Evolutionary conservation across 2,113 vertebrate genomes (phyloP).

Genomic region (Sebastes schlegelii): DNA sequence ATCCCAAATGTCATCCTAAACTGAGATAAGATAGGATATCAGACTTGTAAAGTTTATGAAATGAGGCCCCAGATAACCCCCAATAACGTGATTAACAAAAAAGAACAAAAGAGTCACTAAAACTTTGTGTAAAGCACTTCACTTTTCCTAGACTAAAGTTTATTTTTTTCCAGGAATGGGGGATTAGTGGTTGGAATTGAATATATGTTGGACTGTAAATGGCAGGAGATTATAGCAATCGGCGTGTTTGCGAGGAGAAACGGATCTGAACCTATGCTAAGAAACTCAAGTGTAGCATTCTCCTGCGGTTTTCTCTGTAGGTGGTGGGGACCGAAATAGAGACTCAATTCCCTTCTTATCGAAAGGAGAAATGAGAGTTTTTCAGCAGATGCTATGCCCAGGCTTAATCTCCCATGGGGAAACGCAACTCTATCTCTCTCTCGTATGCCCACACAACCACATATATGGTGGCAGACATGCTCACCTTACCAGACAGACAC

Average conservation of each 20-base stretch:
- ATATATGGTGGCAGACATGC: slow-evolving; percentile 46
- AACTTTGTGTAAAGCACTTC: too few species aligned
- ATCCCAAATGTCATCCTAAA: too few species aligned
- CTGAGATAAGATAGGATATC: too few species aligned
- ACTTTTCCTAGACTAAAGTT: too few species aligned
- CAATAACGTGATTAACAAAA: too few species aligned
- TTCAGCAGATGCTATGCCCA: slow-evolving; percentile 64
- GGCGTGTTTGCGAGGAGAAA: slow-evolving; percentile 48
- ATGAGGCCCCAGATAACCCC: too few species aligned
- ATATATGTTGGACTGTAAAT: slow-evolving; percentile 45
- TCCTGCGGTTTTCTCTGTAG: slow-evolving; percentile 67
- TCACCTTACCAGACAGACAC: slow-evolving; percentile 66
- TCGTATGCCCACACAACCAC: slow-evolving; percentile 45
- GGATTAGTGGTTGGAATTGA: slow-evolving; percentile 45
- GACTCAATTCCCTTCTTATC: slow-evolving; percentile 75
- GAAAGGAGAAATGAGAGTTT: slow-evolving; percentile 71
- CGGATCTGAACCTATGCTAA: slow-evolving; percentile 56
- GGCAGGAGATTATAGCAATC: slow-evolving; percentile 53
- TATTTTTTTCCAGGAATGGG: too few species aligned
- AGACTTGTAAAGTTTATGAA: too few species aligned
- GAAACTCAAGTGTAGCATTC: slow-evolving; percentile 49
- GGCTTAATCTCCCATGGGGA: slow-evolving; percentile 75
- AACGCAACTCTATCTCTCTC: slow-evolving; percentile 42
- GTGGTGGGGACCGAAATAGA: slow-evolving; percentile 74
- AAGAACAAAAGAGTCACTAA: too few species aligned